These are phyloP conservation scores for Limnephilus rhombicus DNA, from an alignment of 2,888 invertebrate genomes.

Conservation along the genomic window DNA sequence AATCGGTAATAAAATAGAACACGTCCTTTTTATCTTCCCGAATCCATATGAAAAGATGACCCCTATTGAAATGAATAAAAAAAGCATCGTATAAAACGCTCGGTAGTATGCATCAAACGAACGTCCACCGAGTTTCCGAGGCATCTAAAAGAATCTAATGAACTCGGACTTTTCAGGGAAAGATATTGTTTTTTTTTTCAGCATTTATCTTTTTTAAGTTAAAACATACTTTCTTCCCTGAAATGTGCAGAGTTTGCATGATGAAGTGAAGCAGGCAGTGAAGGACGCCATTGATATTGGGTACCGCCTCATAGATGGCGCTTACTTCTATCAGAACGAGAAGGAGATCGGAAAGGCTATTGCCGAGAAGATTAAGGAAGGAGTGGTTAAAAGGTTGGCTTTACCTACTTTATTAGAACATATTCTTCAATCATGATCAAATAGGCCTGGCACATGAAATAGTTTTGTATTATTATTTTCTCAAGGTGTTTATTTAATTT, in stretches of 20 bases:
- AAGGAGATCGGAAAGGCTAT: slow-evolving; percentile 86
- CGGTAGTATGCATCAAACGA: background rate
- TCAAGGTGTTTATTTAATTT: too few relatives aligned
- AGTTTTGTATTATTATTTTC: too few relatives aligned
- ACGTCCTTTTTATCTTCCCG: too few relatives aligned
- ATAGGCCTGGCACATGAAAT: background rate
- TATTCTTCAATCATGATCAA: background rate
- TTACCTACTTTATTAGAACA: background rate
- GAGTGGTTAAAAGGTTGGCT: slow-evolving; percentile 80
- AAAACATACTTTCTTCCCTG: background rate
- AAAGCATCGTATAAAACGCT: too few relatives aligned
- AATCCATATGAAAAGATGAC: too few relatives aligned
- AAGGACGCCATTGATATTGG: slow-evolving; percentile 87
- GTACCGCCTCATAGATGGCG: slow-evolving; percentile 89
- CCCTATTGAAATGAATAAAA: too few relatives aligned
- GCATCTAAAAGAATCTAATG: background rate
- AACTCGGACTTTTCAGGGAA: background rate
- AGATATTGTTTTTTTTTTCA: background rate
- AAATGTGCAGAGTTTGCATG: slow-evolving; percentile 78
- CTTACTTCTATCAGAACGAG: slow-evolving; percentile 85
- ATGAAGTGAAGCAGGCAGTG: slow-evolving; percentile 83
- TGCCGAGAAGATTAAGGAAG: slow-evolving; percentile 81
- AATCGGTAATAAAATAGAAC: too few relatives aligned
- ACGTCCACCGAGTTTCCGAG: background rate
- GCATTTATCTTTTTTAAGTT: background rate